Evolutionary conservation across 2,888 invertebrate genomes (phyloP), one percentile per base, ranked within the genome.

Genomic region (Eurytoma californica): DNA sequence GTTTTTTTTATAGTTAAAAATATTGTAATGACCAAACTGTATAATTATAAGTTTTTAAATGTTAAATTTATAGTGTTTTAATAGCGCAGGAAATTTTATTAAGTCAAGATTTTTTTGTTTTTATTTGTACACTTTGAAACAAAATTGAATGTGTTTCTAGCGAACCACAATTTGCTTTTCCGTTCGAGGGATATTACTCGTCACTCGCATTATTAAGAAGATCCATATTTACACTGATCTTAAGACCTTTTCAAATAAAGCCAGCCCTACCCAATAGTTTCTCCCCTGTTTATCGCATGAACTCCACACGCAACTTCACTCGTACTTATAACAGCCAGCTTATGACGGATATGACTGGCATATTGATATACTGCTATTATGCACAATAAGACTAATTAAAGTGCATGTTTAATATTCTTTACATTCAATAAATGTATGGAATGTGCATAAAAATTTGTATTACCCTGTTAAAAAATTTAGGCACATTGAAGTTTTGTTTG

Each of bases 221-320:
- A 81, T 81, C 69, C 58, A 78, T 81, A 81, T 81, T 81, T 81
- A 28, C 68, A 58, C 60, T 81, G 65, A 81, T 75, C 78, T 78
- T 81, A 75, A 75, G 66, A 81, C 78, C 68, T 81, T 77, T 75
- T 65, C 72, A 81, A 78, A 81, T 75, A 81, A 16, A 75, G 67
- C 14, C 74, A 16, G 61, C 70, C 70, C 74, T 67, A 49, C n/a
- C 63, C 57, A 72, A 75, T 66, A 61, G 67, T 61, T 58, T 28
- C 69, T 30, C 80, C 79, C 72, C 47, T 47, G 12, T 68, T 74
- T 67, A 60, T 63, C 14, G 39, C 65, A 70, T 61, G 20, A 70
- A 70, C 60, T 70, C 55, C 57, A 65, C 68, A 73, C 60, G 24
- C 66, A 77, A 80, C 74, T 77, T 57, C 24, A 18, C 57, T 55